Conservation (phyloP, 2,888 invertebrate genomes). For the Molanna angustata region DNA sequence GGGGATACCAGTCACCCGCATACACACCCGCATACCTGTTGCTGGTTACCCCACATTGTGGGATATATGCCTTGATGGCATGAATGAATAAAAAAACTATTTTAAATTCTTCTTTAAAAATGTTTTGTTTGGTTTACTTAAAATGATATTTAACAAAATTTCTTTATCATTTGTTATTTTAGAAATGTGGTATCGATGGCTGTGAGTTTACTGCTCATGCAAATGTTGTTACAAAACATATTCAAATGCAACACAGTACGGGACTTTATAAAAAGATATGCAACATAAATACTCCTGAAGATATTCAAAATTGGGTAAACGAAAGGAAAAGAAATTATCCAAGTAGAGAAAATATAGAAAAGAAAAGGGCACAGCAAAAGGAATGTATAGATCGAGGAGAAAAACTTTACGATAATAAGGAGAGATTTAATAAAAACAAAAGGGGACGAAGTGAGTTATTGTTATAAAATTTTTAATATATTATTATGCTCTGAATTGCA, state of each 20-base stretch:
- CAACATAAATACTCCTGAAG: constrained; percentile 73
- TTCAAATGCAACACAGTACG: constrained; percentile 78
- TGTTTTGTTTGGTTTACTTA: too few species aligned
- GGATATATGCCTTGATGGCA: too few species aligned
- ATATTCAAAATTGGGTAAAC: constrained; percentile 78
- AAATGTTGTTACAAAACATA: constrained; percentile 75
- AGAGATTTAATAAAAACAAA: constrained; percentile 43
- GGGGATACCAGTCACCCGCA: too few species aligned
- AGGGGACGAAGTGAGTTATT: too few species aligned
- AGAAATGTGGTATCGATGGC: constrained; percentile 74
- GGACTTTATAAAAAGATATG: constrained; percentile 78
- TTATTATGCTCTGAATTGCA: too few species aligned
- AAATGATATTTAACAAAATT: too few species aligned
- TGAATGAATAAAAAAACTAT: too few species aligned
- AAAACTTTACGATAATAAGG: constrained; percentile 55
- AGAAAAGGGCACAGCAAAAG: constrained; percentile 58
- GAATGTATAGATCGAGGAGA: constrained; percentile 75
- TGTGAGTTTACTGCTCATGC: constrained; percentile 79
- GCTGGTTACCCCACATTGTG: too few species aligned
- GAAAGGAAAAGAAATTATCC: constrained; percentile 81
- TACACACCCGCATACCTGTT: too few species aligned
- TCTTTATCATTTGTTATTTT: too few species aligned
- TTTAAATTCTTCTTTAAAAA: too few species aligned
- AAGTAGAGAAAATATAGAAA: constrained; percentile 65
- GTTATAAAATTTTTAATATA: too few species aligned